A percentile compares a stretch with the other conserved stretches of the same genome.
phyloP scores from a whole-genome alignment of 2,888 invertebrate species.

The Standfussiana lucernea region DNA sequence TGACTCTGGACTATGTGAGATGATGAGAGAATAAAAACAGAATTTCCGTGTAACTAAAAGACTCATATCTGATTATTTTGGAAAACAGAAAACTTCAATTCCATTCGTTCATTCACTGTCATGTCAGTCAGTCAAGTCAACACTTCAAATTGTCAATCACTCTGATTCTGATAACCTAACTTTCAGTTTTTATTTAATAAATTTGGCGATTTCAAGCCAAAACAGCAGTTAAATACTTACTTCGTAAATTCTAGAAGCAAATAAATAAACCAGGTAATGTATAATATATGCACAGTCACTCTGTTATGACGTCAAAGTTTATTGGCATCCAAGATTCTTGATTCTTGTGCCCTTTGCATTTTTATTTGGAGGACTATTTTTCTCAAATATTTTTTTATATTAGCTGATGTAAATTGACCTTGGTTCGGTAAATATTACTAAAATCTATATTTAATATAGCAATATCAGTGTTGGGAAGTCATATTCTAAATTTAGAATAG shows the following conservation, averaged over 20 bases:
- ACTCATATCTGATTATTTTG: conserved; percentile 1
- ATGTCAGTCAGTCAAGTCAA: conserved; percentile 39
- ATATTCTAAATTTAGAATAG: conserved; percentile 48
- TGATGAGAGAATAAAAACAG: background rate
- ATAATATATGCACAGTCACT: conserved; percentile 15
- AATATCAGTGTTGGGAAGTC: background rate
- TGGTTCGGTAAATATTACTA: background rate
- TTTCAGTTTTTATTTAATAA: conserved; percentile 46
- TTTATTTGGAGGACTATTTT: conserved; percentile 17
- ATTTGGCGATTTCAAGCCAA: conserved; percentile 47
- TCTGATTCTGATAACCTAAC: conserved; percentile 54
- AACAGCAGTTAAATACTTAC: conserved; percentile 43
- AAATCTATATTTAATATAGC: background rate
- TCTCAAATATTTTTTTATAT: background rate
- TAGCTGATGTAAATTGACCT: background rate
- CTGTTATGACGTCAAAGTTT: conserved; percentile 18
- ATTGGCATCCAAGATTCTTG: conserved; percentile 13
- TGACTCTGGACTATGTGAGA: background rate
- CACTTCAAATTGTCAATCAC: conserved; percentile 38
- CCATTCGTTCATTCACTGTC: conserved; percentile 7
- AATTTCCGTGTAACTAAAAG: background rate
- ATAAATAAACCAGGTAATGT: conserved; percentile 50
- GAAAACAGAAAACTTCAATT: background rate
- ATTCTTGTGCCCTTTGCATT: conserved; percentile 27
- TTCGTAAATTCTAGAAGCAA: conserved; percentile 37